A percentile compares a stretch with the other conserved stretches of the same genome.
These are phyloP conservation scores for Streblospio benedicti DNA, from an alignment of 1,140 invertebrate species.

Conservation along the genomic window DNA sequence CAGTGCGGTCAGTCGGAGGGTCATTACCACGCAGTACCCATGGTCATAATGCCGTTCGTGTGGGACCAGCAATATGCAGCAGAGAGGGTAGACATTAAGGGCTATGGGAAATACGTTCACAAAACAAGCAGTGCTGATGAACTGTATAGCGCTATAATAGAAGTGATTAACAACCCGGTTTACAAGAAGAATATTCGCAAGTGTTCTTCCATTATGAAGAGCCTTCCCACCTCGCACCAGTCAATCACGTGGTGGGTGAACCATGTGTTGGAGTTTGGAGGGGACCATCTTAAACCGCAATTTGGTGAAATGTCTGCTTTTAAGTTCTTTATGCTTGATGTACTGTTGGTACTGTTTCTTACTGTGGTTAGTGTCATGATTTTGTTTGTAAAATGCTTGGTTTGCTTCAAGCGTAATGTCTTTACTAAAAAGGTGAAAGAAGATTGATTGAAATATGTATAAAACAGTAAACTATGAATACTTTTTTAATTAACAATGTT, in stretches of 20 bases:
- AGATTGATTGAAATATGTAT: too few relatives aligned
- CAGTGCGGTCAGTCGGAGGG: conserved; percentile 65
- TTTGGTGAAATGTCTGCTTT: background rate
- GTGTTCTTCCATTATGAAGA: conserved; percentile 7
- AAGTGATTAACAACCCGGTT: too few relatives aligned
- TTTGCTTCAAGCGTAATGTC: too few relatives aligned
- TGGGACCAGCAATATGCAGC: conserved; percentile 56
- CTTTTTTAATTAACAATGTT: too few relatives aligned
- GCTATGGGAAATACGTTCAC: too few relatives aligned
- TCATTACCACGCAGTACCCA: conserved; percentile 62
- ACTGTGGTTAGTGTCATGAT: too few relatives aligned
- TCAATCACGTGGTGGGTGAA: conserved; percentile 6
- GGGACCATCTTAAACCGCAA: conserved; percentile 6
- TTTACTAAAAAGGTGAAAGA: too few relatives aligned
- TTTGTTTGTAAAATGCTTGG: too few relatives aligned
- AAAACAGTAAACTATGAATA: too few relatives aligned
- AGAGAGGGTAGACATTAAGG: conserved; percentile 31
- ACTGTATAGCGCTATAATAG: too few relatives aligned
- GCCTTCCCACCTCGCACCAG: conserved; percentile 1
- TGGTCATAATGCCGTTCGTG: conserved; percentile 62
- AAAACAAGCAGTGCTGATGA: too few relatives aligned
- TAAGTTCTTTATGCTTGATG: conserved; percentile 12
- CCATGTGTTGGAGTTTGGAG: conserved; percentile 14
- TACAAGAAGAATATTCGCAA: too few relatives aligned
- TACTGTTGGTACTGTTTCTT: background rate